These are phyloP conservation scores for Cynopterus sphinx DNA, from an alignment of 2,797 vertebrate species.

Conservation along the genomic window DNA sequence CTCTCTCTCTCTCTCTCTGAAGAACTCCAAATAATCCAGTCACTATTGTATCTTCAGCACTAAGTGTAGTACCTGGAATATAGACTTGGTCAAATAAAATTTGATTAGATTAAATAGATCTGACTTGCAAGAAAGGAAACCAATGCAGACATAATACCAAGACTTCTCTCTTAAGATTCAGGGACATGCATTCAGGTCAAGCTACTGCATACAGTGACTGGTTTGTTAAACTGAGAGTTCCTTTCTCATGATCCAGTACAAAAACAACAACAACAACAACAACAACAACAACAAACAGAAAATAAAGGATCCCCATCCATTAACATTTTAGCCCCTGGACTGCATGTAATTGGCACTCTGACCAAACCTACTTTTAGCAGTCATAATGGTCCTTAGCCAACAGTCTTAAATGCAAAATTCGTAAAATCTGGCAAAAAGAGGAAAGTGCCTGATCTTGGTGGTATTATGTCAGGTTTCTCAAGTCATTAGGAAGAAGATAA, in stretches of 20 bases:
- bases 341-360: neutral
- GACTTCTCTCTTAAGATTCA: constrained; percentile 1
- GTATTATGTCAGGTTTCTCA: neutral
- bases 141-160: neutral
- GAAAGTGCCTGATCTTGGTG: neutral
- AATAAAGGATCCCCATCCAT: neutral
- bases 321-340: neutral
- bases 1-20: neutral
- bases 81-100: neutral
- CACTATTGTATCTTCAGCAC: neutral
- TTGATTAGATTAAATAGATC: neutral
- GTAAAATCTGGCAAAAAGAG: neutral
- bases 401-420: neutral
- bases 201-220: neutral
- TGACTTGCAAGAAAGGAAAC: constrained; percentile 1
- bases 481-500: neutral
- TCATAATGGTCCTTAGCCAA: neutral
- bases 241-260: neutral
- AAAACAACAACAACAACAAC: too few species aligned
- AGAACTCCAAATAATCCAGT: neutral
- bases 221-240: neutral
- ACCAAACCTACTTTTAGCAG: neutral
- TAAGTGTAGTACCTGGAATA: neutral
- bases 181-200: neutral
- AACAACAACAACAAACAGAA: too few species aligned